Evolutionary conservation across 2,797 vertebrate species (phyloP).

Genomic region (Clarias laeviceps): DNA sequence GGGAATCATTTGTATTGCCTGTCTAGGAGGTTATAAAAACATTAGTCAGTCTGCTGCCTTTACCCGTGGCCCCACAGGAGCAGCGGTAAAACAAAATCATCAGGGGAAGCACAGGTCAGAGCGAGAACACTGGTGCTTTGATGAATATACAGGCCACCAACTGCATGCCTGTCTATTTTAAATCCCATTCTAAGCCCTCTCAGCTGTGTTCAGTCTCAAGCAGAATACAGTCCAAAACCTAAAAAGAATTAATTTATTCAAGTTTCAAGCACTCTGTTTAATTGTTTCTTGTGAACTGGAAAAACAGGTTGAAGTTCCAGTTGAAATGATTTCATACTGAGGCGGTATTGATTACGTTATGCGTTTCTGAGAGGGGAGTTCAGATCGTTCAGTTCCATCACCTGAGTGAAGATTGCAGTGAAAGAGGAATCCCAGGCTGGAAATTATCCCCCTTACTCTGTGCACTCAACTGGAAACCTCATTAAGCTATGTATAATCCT

Average conservation of each 20-base stretch:
- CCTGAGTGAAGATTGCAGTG: conserved; percentile 72
- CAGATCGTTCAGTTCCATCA: conserved; percentile 45
- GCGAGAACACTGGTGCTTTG: conserved; percentile 32
- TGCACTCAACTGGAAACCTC: conserved; percentile 91
- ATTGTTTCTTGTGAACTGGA: conserved; percentile 41
- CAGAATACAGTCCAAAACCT: conserved; percentile 1
- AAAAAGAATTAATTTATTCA: conserved; percentile 23
- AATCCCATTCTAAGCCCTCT: conserved; percentile 27
- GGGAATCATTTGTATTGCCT: conserved; percentile 86
- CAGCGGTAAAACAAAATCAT: conserved; percentile 48
- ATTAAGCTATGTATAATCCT: conserved; percentile 93
- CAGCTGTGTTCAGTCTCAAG: neutral
- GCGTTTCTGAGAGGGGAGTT: conserved; percentile 34
- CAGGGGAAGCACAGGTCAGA: conserved; percentile 41
- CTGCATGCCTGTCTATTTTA: conserved; percentile 24
- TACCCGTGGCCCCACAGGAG: conserved; percentile 73
- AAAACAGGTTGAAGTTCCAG: conserved; percentile 26
- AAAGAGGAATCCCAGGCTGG: conserved; percentile 70
- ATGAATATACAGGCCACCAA: conserved; percentile 29
- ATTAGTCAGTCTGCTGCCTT: conserved; percentile 85
- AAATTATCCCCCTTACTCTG: conserved; percentile 82
- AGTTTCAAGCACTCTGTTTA: conserved; percentile 38
- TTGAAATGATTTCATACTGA: conserved; percentile 31
- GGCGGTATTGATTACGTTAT: conserved; percentile 40
- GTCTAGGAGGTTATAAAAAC: conserved; percentile 84